Evolutionary conservation across 2,797 vertebrate species (phyloP).

Genomic region (Okamejei kenojei): DNA sequence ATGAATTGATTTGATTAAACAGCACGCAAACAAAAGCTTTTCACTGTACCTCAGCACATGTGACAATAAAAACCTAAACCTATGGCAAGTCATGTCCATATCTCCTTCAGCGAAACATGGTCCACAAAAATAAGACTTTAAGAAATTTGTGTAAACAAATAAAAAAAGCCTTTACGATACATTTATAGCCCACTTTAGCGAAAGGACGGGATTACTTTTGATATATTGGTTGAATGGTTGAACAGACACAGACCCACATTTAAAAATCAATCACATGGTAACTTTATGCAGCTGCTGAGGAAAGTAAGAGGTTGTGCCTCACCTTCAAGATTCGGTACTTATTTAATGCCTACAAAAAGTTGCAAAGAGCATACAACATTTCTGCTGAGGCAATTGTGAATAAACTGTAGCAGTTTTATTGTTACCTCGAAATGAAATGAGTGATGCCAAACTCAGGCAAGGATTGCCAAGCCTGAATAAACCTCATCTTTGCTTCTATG

Average conservation of each 20-base stretch:
- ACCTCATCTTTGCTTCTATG: conserved; percentile 96
- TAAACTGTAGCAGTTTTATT: conserved; percentile 29
- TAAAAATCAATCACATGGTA: neutral
- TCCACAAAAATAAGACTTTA: neutral
- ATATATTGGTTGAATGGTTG: neutral
- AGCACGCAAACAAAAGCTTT: too few relatives aligned
- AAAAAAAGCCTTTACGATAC: neutral
- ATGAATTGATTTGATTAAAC: too few relatives aligned
- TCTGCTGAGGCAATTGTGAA: neutral
- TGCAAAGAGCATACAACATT: neutral
- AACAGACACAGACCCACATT: neutral
- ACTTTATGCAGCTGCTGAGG: too few relatives aligned
- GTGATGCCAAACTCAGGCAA: conserved; percentile 95
- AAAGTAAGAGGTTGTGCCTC: too few relatives aligned
- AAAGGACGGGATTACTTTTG: neutral
- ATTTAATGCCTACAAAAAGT: neutral
- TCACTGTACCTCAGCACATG: too few relatives aligned
- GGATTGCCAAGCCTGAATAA: conserved; percentile 96
- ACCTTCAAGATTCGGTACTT: neutral
- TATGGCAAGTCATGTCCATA: neutral
- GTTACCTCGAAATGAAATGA: conserved; percentile 89
- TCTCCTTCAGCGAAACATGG: neutral
- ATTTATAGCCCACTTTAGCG: neutral
- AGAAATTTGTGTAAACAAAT: neutral
- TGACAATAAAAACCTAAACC: too few relatives aligned